Conservation (phyloP, 2,888 invertebrate species). For the Torymus texanus region DNA sequence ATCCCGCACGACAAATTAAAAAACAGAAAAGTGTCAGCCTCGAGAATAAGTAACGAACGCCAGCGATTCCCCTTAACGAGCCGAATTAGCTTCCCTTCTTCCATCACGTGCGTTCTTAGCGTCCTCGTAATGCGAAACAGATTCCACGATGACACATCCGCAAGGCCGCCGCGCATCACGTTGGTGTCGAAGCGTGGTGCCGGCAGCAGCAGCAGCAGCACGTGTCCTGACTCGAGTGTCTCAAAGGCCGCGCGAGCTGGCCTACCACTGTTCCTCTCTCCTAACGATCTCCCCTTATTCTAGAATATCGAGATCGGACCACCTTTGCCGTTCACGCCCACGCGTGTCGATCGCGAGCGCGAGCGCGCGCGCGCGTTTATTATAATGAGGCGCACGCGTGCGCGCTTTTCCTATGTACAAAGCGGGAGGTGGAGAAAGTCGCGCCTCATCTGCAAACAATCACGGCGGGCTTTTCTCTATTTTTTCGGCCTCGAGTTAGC, state of each 20-base stretch:
- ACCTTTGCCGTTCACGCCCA: conserved; percentile 57
- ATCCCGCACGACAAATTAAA: conserved; percentile 3
- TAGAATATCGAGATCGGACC: conserved; percentile 69
- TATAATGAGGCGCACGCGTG: conserved; percentile 9
- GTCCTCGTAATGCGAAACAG: conserved; percentile 47
- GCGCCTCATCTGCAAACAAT: conserved; percentile 33
- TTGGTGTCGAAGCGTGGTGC: conserved; percentile 38
- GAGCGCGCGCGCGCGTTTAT: not conserved
- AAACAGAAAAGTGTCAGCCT: not conserved
- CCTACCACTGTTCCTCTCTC: conserved; percentile 60
- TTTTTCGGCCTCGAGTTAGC: not conserved
- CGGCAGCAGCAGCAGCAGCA: conserved; percentile 12
- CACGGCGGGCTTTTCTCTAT: not conserved
- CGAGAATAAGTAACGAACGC: conserved; percentile 11
- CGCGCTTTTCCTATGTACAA: not conserved
- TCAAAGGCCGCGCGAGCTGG: conserved; percentile 37
- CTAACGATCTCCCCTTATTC: conserved; percentile 65
- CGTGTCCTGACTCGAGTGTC: conserved; percentile 45
- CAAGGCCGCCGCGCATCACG: conserved; percentile 11
- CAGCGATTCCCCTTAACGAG: conserved; percentile 45
- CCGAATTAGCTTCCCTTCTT: conserved; percentile 32
- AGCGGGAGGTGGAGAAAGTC: not conserved
- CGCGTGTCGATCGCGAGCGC: not conserved
- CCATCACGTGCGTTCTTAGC: not conserved
- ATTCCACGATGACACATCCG: conserved; percentile 33